Evolutionary conservation across 2,888 invertebrate species (phyloP).

Genomic region (Drosophila phalerata): DNA sequence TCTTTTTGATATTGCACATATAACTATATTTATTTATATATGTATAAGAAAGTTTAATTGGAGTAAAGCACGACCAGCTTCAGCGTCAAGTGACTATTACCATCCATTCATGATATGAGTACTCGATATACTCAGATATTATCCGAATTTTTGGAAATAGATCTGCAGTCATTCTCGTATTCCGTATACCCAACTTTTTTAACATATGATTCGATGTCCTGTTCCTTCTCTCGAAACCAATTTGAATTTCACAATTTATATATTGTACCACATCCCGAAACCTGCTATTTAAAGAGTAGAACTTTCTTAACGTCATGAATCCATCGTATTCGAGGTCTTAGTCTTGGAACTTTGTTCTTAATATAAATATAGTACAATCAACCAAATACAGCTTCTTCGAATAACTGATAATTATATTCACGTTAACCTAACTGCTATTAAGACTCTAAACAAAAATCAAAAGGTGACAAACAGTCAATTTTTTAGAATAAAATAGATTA

Average conservation of each 20-base stretch:
- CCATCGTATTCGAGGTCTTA: background rate
- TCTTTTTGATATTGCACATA: conserved; percentile 5
- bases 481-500: no score
- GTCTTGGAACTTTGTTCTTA: no score
- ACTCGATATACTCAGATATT: conserved; percentile 3
- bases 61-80: conserved; percentile 13
- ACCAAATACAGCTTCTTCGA: background rate
- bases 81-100: background rate
- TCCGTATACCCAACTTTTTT: background rate
- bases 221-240: background rate
- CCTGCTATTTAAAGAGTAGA: no score
- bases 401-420: background rate
- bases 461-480: no score
- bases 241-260: background rate
- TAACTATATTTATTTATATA: conserved; percentile 2
- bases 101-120: conserved; percentile 25
- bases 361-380: no score
- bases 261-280: no score
- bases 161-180: background rate
- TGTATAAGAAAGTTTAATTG: background rate
- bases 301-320: background rate
- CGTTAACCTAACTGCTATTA: no score
- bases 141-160: no score
- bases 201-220: background rate
- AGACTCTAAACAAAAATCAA: no score